Percentiles rank a stretch among this genome's conserved stretches.
Conservation (phyloP, 2,888 invertebrate species). For the Oxyteleia sp. region DNA sequence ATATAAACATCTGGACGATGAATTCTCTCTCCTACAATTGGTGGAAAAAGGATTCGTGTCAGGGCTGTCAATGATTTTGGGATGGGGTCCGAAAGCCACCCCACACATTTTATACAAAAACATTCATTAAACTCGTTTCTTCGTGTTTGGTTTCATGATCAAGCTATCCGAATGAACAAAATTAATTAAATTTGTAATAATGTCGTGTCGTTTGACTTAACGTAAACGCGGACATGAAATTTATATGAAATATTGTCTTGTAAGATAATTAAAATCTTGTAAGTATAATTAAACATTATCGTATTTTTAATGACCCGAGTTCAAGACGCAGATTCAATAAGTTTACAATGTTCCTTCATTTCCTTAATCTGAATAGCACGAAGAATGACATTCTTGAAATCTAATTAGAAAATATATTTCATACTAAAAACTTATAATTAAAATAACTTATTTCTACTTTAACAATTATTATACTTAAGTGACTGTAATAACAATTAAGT, state of each 20-base stretch:
- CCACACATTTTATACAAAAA: background rate
- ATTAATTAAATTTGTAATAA: conserved; percentile 23
- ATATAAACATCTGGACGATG: no score
- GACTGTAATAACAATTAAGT: conserved; percentile 8
- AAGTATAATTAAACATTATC: conserved; percentile 22
- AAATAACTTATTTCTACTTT: conserved; percentile 32
- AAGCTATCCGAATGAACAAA: conserved; percentile 15
- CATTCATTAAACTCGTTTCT: conserved; percentile 2
- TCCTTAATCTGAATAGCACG: conserved; percentile 29
- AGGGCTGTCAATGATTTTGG: no score
- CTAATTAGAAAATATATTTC: conserved; percentile 37
- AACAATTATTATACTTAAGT: conserved; percentile 26
- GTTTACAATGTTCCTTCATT: conserved; percentile 28
- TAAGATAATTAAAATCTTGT: conserved; percentile 22
- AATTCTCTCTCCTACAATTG: no score
- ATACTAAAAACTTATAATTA: conserved; percentile 25
- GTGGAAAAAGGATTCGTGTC: no score
- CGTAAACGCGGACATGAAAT: background rate
- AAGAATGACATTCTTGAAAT: conserved; percentile 30
- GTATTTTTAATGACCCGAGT: conserved; percentile 27
- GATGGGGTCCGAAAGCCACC: no score
- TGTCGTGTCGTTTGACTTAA: background rate
- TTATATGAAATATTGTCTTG: conserved; percentile 12
- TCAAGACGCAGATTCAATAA: conserved; percentile 27
- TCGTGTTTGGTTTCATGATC: conserved; percentile 15